Evolutionary conservation across 2,888 invertebrate species (phyloP), one percentile per base, ranked within the genome.

Genomic region (Synergus umbraculus): DNA sequence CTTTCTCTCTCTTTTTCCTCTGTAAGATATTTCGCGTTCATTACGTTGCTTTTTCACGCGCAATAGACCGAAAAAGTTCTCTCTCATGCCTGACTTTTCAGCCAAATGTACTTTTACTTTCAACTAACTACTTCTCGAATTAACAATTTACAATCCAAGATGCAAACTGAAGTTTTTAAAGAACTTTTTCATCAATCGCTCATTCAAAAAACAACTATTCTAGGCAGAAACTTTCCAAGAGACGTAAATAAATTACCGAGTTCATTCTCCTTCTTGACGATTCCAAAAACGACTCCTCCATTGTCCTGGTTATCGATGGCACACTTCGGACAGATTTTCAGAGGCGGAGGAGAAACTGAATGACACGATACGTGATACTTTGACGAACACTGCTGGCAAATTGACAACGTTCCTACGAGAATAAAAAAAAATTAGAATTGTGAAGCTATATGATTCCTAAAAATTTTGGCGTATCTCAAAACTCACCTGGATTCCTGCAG

Each of bases 351-450:
- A 9, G 93, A 92, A 73, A 92, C 89, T 81, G 93, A 92, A 85
- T 94, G 93, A 85, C 94, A 94, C 76, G 93, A 92, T 12, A 93
- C 89, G 85, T 94, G 94, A 87, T 93, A 94, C 81, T 92, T 93
- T 78, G 92, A 92, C 78, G 92, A 88, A 86, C 94, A 94, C 82
- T 90, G 91, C 83, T 93, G 93, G 84, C 94, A 94, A n/a, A 92
- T 88, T 37, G 92, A 88, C 80, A 94, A 86, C 41, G 91, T 90
- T 81, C 93, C 94, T 93, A 84, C 64, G 86, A 87, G 37, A 79
- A 83, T 37, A 37, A 80, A 83, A 73, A 83, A 60, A 46, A 5
- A 64, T 65, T 49, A 54, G 49, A 54, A 54, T 44, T 73, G n/a
- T 44, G 13, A 37, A 37, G 49, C 8, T 18, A 54, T 76, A 9